A percentile compares a stretch with the other conserved stretches of the same genome.
Evolutionary conservation across 2,797 vertebrate genomes (phyloP).

Genomic region (Tadarida brasiliensis): DNA sequence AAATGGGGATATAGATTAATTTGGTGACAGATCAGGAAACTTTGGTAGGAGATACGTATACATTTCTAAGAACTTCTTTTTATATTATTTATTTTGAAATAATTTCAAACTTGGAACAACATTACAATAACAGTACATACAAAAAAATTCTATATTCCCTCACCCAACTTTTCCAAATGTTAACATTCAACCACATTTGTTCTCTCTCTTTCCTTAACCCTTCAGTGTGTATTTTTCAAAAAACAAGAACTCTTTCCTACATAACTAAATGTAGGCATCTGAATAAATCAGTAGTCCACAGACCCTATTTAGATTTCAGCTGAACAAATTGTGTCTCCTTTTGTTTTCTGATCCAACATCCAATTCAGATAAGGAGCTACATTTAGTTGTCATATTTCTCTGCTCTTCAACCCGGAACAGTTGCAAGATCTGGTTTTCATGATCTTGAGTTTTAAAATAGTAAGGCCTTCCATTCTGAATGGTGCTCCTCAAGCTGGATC

Average conservation of each 20-base stretch:
- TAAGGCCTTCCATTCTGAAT: background rate
- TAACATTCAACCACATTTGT: background rate
- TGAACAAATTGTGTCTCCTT: background rate
- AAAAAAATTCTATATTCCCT: background rate
- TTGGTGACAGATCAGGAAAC: conserved; percentile 30
- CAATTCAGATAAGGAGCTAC: background rate
- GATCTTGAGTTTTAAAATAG: background rate
- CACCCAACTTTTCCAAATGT: background rate
- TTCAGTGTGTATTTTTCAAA: conserved; percentile 24
- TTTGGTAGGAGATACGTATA: conserved; percentile 14
- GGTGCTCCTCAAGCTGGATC: background rate
- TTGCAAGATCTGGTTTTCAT: background rate
- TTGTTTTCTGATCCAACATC: background rate
- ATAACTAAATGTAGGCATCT: background rate
- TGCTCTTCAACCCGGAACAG: background rate
- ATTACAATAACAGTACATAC: background rate
- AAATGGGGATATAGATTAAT: conserved; percentile 4
- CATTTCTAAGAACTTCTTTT: conserved; percentile 7
- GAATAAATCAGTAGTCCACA: background rate
- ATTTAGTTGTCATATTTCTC: background rate
- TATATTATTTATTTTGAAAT: conserved; percentile 38
- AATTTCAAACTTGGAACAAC: conserved; percentile 50
- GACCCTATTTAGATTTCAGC: background rate
- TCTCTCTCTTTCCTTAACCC: background rate
- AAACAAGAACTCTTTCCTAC: background rate